These are phyloP conservation scores for Hemithea aestivaria DNA, from an alignment of 2,888 invertebrate species.

Conservation along the genomic window DNA sequence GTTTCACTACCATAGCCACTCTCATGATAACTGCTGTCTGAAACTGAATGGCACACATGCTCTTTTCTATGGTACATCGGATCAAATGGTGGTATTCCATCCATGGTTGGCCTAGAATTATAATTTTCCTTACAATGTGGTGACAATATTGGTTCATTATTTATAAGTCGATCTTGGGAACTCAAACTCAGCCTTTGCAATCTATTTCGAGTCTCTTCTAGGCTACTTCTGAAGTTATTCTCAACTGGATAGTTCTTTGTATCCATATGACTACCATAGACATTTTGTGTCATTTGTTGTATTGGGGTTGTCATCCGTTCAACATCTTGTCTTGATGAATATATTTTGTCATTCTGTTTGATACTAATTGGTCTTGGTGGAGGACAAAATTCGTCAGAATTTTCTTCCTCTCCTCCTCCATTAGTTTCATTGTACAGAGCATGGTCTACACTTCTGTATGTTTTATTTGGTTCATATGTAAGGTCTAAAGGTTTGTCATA, in stretches of 20 bases:
- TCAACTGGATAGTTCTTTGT: slow-evolving; percentile 57
- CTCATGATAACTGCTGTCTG: slow-evolving; percentile 62
- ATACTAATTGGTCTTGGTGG: slow-evolving; percentile 48
- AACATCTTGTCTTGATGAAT: slow-evolving; percentile 58
- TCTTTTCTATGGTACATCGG: slow-evolving; percentile 59
- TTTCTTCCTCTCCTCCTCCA: slow-evolving; percentile 49
- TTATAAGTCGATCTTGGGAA: slow-evolving; percentile 60
- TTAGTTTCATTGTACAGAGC: slow-evolving; percentile 68
- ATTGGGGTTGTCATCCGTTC: slow-evolving; percentile 47
- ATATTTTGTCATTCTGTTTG: slow-evolving; percentile 56
- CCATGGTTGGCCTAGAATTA: slow-evolving; percentile 47
- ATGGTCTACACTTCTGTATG: slow-evolving; percentile 75
- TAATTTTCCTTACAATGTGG: slow-evolving; percentile 61
- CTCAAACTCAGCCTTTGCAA: slow-evolving; percentile 64
- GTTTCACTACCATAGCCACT: slow-evolving; percentile 59
- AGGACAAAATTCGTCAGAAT: slow-evolving; percentile 47
- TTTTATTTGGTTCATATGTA: slow-evolving; percentile 66
- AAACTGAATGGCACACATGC: slow-evolving; percentile 50
- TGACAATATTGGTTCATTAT: slow-evolving; percentile 54
- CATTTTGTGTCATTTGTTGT: slow-evolving; percentile 46
- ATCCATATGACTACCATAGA: slow-evolving; percentile 52
- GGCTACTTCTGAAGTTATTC: slow-evolving; percentile 50
- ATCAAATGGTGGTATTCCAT: slow-evolving; percentile 56
- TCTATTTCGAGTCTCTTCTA: slow-evolving; percentile 56
- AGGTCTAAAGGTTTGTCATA: slow-evolving; percentile 74